Base-by-base conservation (phyloP, 2,113 vertebrate genomes). In the Euleptes europaea region DNA sequence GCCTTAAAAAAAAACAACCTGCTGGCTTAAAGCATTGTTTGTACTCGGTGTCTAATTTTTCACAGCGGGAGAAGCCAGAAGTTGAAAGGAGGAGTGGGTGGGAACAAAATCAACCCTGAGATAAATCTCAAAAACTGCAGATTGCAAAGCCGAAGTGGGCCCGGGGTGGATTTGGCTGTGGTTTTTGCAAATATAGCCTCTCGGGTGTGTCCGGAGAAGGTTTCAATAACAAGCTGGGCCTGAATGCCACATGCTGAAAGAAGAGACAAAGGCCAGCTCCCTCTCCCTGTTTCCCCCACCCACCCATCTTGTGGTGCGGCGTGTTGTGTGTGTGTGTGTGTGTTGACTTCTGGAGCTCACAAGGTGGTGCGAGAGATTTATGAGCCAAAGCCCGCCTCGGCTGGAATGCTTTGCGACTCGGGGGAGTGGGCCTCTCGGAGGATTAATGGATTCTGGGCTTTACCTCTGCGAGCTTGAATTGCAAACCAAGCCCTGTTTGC, bases 151-250 rank as follows among this genome's bases (percentile, higher is more conserved):
- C 11, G 51, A 40, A 57, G 70, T 74, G 23, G 78, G 78, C 66
- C 73, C 60, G 49, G 88, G 74, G 79, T 79, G 86, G 86, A 82
- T 76, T 87, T 76, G 88, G 84, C 72, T 65, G 86, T 2, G 78
- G 72, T 80, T 91, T 63, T 66, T 66, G 31, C 80, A 85, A 85
- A 89, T 85, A 85, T 84, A 83, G 85, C 69, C 85, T 88, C 82
- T 76, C 35, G 91, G 91, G 91, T 87, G 91, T 85, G 91, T 86
- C 76, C 86, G 44, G 63, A 83, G 73, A 40, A 81, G 84, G 80
- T 70, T 90, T 92, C 86, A 92, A 85, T 85, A 78, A 83, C 78
- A 69, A 69, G 63, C 79, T 78, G 83, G 85, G 91, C 85, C 83
- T 19, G 80, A 65, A 78, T 65, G 82, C 71, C 78, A 42, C 66